Base-by-base conservation (phyloP, 2,888 invertebrate genomes). In the Nemoura dubitans region DNA sequence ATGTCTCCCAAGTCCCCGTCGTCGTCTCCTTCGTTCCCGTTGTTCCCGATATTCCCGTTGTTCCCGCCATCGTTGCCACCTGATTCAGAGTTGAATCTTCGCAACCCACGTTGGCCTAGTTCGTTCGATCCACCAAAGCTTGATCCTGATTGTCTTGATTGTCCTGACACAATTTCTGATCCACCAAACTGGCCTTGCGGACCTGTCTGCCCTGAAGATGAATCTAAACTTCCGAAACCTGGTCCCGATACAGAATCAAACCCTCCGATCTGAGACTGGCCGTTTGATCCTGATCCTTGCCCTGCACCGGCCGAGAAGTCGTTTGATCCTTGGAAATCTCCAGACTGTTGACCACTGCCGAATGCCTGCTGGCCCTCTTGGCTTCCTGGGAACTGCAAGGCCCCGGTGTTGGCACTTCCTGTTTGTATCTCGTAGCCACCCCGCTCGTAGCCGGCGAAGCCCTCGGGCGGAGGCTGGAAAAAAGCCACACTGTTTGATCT, bases 401-500 rank as follows among this genome's bases (percentile, higher is more conserved):
- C 16, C 21, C 78, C 78, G 26, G 78, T 78, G 29, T 81, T n/a
- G n/a, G 30, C 26, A 29, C 28, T 30, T 30, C 81, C 81, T 1
- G 59, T 0, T 76, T 27, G 76, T 6, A 84, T 84, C 76, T 84
- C 84, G 76, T 84, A 84, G 25, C 84, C 84, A 16, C 84, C 84
- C 10, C 76, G 21, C 25, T 84, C 84, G 84, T 84, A 84, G 29
- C 84, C 84, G 26, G 84, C 59, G 27, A 84, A 84, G 21, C 26
- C 28, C 21, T 76, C 84, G 28, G 84, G 76, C 5, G 27, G 27
- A 21, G 84, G 28, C 84, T 84, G 76, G 16, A 84, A 84, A 3
- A 82, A 82, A 7, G 26, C 5, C 2, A 26, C 26, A 26, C n/a
- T n/a, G n/a, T n/a, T n/a, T n/a, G n/a, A n/a, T 26, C 5, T 21